Evolutionary conservation across 1,140 invertebrate species (phyloP), one percentile per base, ranked within the genome.

Genomic region (Bombus picipes): DNA sequence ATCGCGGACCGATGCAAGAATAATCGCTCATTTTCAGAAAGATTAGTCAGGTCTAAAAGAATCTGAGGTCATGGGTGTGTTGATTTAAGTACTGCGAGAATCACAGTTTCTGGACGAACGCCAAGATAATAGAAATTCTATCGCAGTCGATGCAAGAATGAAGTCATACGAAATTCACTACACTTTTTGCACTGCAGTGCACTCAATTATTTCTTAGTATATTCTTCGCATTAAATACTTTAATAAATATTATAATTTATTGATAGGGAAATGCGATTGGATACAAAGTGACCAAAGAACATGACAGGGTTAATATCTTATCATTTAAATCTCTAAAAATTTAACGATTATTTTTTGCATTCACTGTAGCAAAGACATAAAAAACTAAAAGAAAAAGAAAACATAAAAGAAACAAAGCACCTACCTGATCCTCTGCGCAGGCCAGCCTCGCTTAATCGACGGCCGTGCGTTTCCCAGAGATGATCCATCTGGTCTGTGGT

Each of bases 341-440:
- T 28, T 25, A 12, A 3, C 62, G 22, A 79, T 53, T n/a, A 68
- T 18, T 6, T 22, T 28, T 37, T 47, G 43, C 77, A 68, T 70
- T 41, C 18, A 13, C 9, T n/a, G 13, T 4, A 22, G 2, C 13
- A 15, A 53, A 47, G 1, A 59, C 6, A 59, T 28, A 57, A 34
- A 47, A 28, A 5, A 81, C 43, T 10, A 15, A 25, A n/a, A 22
- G 47, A 8, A 53, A 0, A 75, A 28, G 3, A 18, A 59, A 37
- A 18, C 5, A 18, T 0, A 70, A 28, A 86, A 77, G 22, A 72
- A 18, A 65, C 18, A 13, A 78, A 66, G 70, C 83, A 94, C 95
- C 95, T 96, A 97, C 97, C 97, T 96, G 97, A 97, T 91, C 96
- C 96, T 94, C 97, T 95, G 91, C 96, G 96, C 75, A 97, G 95